Conservation (phyloP, 1,140 invertebrate species). For the Papilio glaucus region DNA sequence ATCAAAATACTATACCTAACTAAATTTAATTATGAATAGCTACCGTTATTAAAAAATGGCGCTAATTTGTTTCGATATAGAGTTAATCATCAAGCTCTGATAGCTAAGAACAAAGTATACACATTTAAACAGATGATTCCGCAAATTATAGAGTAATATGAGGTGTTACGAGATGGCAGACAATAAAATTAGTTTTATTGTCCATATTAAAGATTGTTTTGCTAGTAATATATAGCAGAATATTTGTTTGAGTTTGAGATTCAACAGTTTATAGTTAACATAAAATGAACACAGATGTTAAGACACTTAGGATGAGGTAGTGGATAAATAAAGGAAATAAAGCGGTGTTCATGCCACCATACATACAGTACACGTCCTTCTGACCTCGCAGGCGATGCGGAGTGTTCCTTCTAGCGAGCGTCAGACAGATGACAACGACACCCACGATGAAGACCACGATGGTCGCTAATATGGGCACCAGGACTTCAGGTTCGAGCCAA, state of each 20-base stretch:
- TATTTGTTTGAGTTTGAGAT: background rate
- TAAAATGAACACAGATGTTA: background rate
- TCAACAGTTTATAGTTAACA: background rate
- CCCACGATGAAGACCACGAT: constrained; percentile 94
- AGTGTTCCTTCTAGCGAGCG: constrained; percentile 89
- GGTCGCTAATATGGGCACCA: constrained; percentile 92
- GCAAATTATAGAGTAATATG: constrained; percentile 30
- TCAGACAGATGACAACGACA: constrained; percentile 94
- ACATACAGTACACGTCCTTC: constrained; percentile 87
- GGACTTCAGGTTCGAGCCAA: constrained; percentile 93
- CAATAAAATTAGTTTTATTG: background rate
- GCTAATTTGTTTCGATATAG: background rate
- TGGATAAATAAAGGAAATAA: constrained; percentile 64
- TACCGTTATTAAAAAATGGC: background rate
- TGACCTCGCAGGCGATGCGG: constrained; percentile 92
- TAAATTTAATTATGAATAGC: background rate
- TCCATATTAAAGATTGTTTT: background rate
- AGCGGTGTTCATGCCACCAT: constrained; percentile 81
- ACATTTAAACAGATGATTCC: constrained; percentile 4
- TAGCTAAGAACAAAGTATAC: constrained; percentile 6
- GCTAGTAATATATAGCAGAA: background rate
- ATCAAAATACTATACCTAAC: background rate
- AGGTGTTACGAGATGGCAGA: background rate
- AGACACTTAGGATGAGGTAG: constrained; percentile 4
- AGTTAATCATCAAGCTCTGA: background rate